Base-by-base conservation (phyloP, 2,888 invertebrate species). In the Synanthedon vespiformis region DNA sequence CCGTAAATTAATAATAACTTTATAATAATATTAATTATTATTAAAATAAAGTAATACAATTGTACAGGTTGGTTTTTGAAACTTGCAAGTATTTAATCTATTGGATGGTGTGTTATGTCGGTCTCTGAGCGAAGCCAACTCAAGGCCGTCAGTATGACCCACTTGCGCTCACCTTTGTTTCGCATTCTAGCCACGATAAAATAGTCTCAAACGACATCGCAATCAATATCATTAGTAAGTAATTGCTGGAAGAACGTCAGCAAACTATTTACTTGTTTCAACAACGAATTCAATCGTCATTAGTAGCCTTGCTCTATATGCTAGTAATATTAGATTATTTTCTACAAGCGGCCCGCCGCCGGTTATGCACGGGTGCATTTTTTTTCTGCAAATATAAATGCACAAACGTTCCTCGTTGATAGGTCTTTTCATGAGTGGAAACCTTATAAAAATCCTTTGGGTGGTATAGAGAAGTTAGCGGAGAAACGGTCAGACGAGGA, bases 131-230 rank as follows among this genome's bases (percentile, higher is more conserved):
- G 65, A 65, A 64, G 68, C 64, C 60, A 56, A 63, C 66, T 70
- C 82, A 82, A 83, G 82, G 82, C 74, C 79, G 67, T 65, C 54
- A 56, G 65, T 62, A 60, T 79, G 85, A 79, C 85, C 85, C 64
- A 84, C 72, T 82, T 84, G 68, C 74, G 72, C 66, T 78, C 77
- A 84, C 85, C 84, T 85, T 81, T 81, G 79, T 81, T 72, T 70
- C 66, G 63, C 60, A 61, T 59, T 63, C 61, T 57, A 63, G 70
- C 66, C 70, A 64, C 57, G 67, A 77, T 52, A 78, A 73, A 68
- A 57, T 64, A 58, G 62, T 64, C 77, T 64, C 64, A 75, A 76
- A 48, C 22, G 22, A 48, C 48, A 48, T 48, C 48, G 16, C 48
- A 22, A 18, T 48, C 48, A 48, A 48, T 48, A 48, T 48, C 48